A percentile compares a stretch with the other conserved stretches of the same genome.
Conservation (phyloP, 2,113 vertebrate genomes). For the Lophotis ruficrista region DNA sequence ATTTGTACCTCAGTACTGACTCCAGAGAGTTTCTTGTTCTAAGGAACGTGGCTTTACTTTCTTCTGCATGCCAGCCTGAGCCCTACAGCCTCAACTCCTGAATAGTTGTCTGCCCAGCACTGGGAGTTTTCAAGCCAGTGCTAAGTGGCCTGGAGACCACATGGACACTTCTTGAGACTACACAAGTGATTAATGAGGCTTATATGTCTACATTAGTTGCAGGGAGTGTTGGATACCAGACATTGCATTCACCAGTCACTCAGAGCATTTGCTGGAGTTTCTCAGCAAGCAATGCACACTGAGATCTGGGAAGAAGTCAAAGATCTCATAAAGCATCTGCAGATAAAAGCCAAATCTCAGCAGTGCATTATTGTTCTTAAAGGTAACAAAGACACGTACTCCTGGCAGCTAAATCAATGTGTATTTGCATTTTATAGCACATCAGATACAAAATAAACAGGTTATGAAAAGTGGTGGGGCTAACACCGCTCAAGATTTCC, state of each 20-base stretch:
- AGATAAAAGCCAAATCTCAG: constrained; percentile 18
- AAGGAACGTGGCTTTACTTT: neutral
- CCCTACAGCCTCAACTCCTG: neutral
- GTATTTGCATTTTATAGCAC: neutral
- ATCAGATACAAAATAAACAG: neutral
- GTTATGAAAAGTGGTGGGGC: neutral
- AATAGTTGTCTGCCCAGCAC: neutral
- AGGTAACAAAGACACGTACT: neutral
- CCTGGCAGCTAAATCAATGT: neutral
- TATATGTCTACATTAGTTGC: neutral
- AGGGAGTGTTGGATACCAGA: rapidly evolving
- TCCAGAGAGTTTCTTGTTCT: neutral
- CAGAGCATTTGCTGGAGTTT: neutral
- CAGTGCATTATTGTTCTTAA: neutral
- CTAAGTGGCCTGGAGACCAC: neutral
- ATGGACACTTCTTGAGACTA: neutral
- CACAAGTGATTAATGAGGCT: neutral
- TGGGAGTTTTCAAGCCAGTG: neutral
- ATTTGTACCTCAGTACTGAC: neutral
- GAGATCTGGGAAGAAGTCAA: constrained; percentile 9
- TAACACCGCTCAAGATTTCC: neutral
- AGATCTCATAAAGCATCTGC: neutral
- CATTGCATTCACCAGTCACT: neutral
- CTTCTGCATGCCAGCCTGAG: neutral
- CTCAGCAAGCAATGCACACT: neutral